A percentile compares a stretch with the other conserved stretches of the same genome.
phyloP scores from a whole-genome alignment of 1,140 invertebrate genomes.

The Dendroctonus ponderosae region DNA sequence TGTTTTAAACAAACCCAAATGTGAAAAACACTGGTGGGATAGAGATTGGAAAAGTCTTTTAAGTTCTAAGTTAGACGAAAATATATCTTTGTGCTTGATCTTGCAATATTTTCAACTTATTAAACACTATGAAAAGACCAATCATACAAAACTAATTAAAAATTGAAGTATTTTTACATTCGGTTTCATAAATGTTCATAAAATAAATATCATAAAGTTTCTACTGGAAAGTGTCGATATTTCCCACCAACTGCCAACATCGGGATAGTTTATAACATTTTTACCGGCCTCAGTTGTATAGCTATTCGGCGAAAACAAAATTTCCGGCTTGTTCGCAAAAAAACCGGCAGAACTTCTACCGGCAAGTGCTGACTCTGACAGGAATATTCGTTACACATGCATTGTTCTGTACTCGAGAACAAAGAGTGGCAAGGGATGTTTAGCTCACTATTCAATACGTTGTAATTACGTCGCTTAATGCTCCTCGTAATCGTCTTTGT shows the following conservation, averaged over 20 bases:
- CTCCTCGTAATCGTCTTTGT: constrained; percentile 32
- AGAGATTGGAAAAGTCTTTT: no score
- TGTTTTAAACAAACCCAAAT: no score
- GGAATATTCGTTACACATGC: constrained; percentile 23
- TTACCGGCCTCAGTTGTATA: neutral
- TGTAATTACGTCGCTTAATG: constrained; percentile 33
- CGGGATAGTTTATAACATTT: neutral
- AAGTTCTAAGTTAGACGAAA: no score
- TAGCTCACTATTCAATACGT: constrained; percentile 32
- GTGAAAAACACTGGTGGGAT: no score
- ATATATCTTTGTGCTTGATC: no score
- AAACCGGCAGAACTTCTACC: neutral
- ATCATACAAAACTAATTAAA: no score
- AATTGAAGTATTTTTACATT: no score
- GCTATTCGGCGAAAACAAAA: neutral
- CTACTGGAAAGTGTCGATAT: no score
- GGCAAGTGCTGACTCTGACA: constrained; percentile 17
- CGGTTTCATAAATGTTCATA: no score
- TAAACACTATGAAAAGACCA: no score
- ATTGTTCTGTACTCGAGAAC: constrained; percentile 10
- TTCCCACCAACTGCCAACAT: neutral
- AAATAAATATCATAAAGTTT: no score
- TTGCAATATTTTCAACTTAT: no score
- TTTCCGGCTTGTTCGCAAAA: constrained; percentile 3
- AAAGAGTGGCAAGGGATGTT: constrained; percentile 28